phyloP scores from a whole-genome alignment of 2,888 invertebrate species.

The Andrena dorsata region DNA sequence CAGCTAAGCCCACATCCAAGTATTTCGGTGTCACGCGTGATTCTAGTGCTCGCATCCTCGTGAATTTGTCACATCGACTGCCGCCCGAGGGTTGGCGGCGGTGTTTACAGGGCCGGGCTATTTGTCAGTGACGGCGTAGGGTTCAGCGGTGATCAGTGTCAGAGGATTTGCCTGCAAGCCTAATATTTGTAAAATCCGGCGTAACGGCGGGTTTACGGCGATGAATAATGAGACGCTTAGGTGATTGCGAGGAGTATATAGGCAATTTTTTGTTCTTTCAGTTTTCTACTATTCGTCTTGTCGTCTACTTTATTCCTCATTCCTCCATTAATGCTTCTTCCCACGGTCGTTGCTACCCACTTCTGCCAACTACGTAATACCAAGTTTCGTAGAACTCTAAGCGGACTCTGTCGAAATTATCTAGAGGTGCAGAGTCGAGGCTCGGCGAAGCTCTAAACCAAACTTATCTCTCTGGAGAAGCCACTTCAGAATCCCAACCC shows the following conservation, averaged over 20 bases:
- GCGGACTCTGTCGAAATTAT: neutral
- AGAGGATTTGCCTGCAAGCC: neutral
- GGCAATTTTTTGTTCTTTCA: too few relatives aligned
- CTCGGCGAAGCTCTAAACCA: neutral
- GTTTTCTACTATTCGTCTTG: too few relatives aligned
- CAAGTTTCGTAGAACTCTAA: neutral
- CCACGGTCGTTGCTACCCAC: neutral
- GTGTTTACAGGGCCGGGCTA: neutral
- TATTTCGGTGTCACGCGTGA: neutral
- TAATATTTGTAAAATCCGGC: neutral
- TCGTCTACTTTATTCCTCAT: neutral
- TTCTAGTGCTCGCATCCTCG: neutral
- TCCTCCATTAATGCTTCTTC: neutral
- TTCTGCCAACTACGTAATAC: neutral
- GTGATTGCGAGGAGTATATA: too few relatives aligned
- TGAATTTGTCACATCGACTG: constrained; percentile 10
- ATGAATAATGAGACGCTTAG: too few relatives aligned
- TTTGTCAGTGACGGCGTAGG: constrained; percentile 26
- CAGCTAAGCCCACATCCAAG: constrained; percentile 1
- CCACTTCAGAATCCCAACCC: neutral
- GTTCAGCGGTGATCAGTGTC: constrained; percentile 1
- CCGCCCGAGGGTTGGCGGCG: neutral
- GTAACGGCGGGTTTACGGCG: too few relatives aligned
- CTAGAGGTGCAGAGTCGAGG: neutral
- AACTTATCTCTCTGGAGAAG: constrained; percentile 3